These are phyloP conservation scores for Margarornis squamiger DNA, from an alignment of 2,797 vertebrate species.

Conservation along the genomic window DNA sequence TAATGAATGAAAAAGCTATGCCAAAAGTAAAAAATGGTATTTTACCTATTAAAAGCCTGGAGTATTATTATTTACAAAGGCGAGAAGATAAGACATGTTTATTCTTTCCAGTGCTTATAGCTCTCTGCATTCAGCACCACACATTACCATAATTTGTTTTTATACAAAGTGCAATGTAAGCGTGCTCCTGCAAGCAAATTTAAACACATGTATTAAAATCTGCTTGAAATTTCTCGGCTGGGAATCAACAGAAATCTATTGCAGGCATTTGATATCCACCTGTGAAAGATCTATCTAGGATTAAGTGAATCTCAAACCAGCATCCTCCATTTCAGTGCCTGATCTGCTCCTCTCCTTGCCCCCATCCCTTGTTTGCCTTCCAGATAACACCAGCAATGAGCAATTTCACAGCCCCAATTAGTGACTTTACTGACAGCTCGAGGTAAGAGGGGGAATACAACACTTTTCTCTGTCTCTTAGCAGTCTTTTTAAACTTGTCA, in stretches of 20 bases:
- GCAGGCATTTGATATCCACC: not conserved
- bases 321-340: not conserved
- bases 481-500: not conserved
- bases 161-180: not conserved
- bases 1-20: not conserved
- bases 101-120: not conserved
- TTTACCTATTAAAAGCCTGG: not conserved
- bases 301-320: not conserved
- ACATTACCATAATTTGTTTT: not conserved
- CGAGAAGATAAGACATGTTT: not conserved
- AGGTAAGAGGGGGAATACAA: not conserved
- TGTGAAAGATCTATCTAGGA: not conserved
- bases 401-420: constrained; percentile 9
- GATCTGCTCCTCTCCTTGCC: not conserved
- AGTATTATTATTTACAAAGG: not conserved
- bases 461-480: not conserved
- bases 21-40: not conserved
- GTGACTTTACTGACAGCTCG: not conserved
- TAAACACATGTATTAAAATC: not conserved
- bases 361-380: not conserved
- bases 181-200: not conserved
- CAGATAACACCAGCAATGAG: not conserved
- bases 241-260: not conserved
- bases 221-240: not conserved
- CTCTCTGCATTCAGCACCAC: not conserved